Evolutionary conservation across 1,140 invertebrate genomes (phyloP).

Genomic region (Anoplophora glabripennis): DNA sequence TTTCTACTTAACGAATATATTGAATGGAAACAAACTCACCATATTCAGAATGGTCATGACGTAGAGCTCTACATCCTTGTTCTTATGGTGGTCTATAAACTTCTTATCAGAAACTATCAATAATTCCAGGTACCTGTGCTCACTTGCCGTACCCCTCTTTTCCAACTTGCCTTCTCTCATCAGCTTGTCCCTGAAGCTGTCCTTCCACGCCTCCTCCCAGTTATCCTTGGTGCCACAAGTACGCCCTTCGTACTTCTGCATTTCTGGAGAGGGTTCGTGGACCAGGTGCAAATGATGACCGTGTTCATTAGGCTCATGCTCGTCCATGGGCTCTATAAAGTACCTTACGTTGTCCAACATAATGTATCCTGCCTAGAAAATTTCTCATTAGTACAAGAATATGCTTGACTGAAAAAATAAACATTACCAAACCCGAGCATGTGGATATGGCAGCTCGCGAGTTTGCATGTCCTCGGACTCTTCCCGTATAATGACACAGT

Average conservation of each 20-base stretch:
- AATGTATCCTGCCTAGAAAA: conserved; percentile 52
- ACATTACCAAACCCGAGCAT: conserved; percentile 61
- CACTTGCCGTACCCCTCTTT: conserved; percentile 43
- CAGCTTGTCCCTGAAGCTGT: conserved; percentile 45
- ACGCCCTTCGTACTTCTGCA: conserved; percentile 1
- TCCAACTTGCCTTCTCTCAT: conserved; percentile 27
- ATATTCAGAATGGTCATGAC: conserved; percentile 72
- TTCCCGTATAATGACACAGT: conserved; percentile 59
- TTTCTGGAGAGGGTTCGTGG: conserved; percentile 44
- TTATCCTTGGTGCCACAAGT: conserved; percentile 42
- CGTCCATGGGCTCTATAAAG: conserved; percentile 53
- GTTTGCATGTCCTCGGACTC: conserved; percentile 49
- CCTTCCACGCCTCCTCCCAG: conserved; percentile 52
- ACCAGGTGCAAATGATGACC: conserved; percentile 54
- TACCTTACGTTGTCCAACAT: conserved; percentile 49
- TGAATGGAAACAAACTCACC: conserved; percentile 48
- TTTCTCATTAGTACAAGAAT: conserved; percentile 1
- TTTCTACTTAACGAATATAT: no score
- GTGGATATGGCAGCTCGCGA: conserved; percentile 59
- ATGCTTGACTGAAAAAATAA: not conserved
- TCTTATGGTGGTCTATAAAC: conserved; percentile 63
- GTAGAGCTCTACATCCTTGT: conserved; percentile 63
- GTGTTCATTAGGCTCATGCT: conserved; percentile 46
- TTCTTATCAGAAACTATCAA: conserved; percentile 64
- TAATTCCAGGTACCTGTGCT: conserved; percentile 60